Base-by-base conservation (phyloP, 92 coral and sea anemone genomes). In the Siderastrea radians region DNA sequence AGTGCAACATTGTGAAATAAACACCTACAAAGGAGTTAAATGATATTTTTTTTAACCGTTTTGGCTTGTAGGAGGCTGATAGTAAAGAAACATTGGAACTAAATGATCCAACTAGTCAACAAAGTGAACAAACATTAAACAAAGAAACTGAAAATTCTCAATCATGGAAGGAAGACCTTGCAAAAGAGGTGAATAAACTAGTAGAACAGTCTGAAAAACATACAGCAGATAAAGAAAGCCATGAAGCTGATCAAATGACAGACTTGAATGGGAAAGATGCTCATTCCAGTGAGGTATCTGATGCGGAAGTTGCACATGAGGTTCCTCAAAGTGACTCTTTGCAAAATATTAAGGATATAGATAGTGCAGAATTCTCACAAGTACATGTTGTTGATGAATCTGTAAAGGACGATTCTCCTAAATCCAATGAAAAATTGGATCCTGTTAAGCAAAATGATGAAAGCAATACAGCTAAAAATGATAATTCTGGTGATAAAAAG, bases 311-410 rank as follows among this genome's bases (percentile, higher is more conserved):
- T 50, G 65, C 8, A 2, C 58, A 12, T n/a, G 77, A 55, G 45
- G 77, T 49, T 48, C 45, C 67, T 68, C 38, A 68, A 52, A 68
- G 75, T 68, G 85, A 54, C 1, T 50, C 74, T 50, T 3, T 15
- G 5, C 17, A 61, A 50, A 63, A 67, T 46, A 51, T 11, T 53
- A 5, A 14, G 58, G 65, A 69, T 77, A 38, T 47, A 57, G 68
- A 61, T 61, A 47, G 69, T 69, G 54, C 46, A 4, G 86, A 55
- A 57, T 55, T 46, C 70, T 57, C 75, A 54, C 16, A 43, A 14
- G 86, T 70, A 19, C 87, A 49, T 49, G 77, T 63, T 9, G 65
- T 76, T 74, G 87, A 72, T 49, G 87, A 84, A 74, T 43, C 60
- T 2, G 9, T 47, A 61, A 43, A 38, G 4, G 80, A 73, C 9